Percentiles rank a stretch among this genome's conserved stretches.
phyloP scores from a whole-genome alignment of 2,113 vertebrate species.

The Anhinga rufa region DNA sequence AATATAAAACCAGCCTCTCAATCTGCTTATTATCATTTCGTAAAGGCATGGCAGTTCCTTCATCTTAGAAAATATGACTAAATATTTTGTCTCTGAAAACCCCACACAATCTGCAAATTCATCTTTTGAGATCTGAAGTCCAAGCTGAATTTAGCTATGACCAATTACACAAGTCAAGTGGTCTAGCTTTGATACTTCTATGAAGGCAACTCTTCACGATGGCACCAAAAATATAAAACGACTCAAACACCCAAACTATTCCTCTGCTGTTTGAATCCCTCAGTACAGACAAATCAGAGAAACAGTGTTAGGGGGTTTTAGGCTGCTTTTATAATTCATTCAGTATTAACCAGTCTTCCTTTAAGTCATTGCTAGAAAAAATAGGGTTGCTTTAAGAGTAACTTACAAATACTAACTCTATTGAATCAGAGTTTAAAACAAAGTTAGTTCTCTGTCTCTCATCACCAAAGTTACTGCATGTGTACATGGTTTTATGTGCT shows the following conservation, averaged over 20 bases:
- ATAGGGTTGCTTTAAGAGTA: not conserved
- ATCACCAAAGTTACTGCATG: not conserved
- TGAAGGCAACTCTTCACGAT: not conserved
- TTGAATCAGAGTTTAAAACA: not conserved
- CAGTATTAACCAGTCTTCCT: not conserved
- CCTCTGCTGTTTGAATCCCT: not conserved
- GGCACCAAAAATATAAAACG: not conserved
- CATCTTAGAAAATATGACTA: not conserved
- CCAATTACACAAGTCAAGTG: not conserved
- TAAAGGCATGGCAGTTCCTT: not conserved
- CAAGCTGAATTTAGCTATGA: not conserved
- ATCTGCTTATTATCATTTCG: not conserved
- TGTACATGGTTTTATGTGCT: not conserved
- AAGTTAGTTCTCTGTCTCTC: not conserved
- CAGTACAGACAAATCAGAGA: not conserved
- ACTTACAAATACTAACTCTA: not conserved
- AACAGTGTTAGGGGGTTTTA: not conserved
- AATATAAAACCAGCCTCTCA: not conserved
- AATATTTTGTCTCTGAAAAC: not conserved
- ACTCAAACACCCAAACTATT: not conserved
- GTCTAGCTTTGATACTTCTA: not conserved
- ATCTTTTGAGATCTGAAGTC: not conserved
- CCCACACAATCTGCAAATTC: accelerated
- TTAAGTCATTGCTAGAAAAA: not conserved
- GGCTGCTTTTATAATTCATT: not conserved